Percentiles rank a stretch among this genome's conserved stretches.
Evolutionary conservation across 35 echinoderm and acorn worm genomes (phyloP).

Genomic region (Apostichopus japonicus): DNA sequence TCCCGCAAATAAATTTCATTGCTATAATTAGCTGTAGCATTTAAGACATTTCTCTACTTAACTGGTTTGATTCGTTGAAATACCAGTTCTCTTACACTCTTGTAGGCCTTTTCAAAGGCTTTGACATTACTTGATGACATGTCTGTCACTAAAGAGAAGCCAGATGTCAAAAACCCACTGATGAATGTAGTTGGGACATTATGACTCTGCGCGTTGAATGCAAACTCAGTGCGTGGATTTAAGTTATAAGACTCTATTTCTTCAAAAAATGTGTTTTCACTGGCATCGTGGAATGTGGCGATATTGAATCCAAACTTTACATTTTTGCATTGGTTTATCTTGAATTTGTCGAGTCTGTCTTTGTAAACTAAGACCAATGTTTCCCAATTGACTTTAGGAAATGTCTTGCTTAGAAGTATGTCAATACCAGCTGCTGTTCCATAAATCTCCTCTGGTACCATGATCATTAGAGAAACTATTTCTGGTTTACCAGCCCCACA

Average conservation of each 20-base stretch:
- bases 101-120: not conserved
- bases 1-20: no score
- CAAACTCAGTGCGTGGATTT: not conserved
- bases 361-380: not conserved
- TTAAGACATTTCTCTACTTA: no score
- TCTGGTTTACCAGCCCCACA: not conserved
- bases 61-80: not conserved
- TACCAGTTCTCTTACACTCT: not conserved
- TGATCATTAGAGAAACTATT: not conserved
- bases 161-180: not conserved
- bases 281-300: no score
- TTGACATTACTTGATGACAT: not conserved
- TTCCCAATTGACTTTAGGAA: not conserved
- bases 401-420: not conserved
- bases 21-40: no score
- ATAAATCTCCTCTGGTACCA: not conserved
- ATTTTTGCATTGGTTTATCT: not conserved
- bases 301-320: no score
- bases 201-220: not conserved
- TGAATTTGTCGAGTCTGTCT: not conserved
- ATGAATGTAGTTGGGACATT: not conserved
- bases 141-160: not conserved
- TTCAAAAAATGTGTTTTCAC: no score
- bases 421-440: not conserved
- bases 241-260: no score